Evolutionary conservation across 2,113 vertebrate species (phyloP).

Genomic region (Gopherus evgoodei): DNA sequence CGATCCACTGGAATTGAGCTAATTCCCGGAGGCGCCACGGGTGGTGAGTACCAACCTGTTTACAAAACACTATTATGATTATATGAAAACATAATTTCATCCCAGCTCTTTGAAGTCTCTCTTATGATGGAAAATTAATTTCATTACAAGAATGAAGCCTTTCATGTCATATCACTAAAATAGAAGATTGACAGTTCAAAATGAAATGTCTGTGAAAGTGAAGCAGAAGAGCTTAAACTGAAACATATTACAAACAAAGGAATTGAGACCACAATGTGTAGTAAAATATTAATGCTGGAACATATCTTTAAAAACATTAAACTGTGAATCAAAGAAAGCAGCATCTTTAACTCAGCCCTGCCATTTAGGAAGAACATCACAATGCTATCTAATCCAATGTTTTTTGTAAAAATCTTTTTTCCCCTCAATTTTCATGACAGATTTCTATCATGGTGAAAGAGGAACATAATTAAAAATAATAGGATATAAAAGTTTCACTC

Average conservation of each 20-base stretch:
- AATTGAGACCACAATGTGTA: not conserved
- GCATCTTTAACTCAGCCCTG: not conserved
- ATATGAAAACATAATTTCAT: not conserved
- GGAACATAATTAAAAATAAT: not conserved
- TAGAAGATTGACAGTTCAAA: not conserved
- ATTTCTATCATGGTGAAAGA: not conserved
- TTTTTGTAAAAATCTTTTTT: not conserved
- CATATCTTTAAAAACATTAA: not conserved
- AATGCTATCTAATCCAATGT: not conserved
- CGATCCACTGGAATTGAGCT: no score
- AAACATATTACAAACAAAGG: not conserved
- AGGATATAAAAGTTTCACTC: not conserved
- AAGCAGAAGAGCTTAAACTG: not conserved
- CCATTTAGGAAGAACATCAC: not conserved
- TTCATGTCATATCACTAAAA: not conserved
- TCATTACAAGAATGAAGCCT: not conserved
- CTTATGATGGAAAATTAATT: not conserved
- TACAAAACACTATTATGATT: not conserved
- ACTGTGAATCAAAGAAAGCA: not conserved
- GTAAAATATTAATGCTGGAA: not conserved
- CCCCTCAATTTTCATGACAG: not conserved
- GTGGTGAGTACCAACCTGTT: no score
- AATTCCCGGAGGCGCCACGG: no score
- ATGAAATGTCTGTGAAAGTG: not conserved
- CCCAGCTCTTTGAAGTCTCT: not conserved